Evolutionary conservation across 2,888 invertebrate genomes (phyloP).

Genomic region (Cheilosia vernalis): DNA sequence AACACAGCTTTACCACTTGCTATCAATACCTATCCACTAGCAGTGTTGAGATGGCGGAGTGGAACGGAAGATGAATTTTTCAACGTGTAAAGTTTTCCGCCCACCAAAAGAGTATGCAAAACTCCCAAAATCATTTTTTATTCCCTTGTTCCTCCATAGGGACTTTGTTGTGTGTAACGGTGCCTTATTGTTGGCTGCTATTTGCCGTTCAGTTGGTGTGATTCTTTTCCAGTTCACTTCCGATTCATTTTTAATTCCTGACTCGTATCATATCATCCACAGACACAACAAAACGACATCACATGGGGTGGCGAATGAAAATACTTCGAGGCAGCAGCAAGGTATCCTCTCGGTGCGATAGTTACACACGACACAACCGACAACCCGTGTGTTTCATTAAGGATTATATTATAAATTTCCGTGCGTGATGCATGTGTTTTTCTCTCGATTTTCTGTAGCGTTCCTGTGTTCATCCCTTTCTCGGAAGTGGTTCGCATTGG

Average conservation of each 20-base stretch:
- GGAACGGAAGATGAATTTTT: constrained; percentile 10
- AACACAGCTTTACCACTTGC: constrained; percentile 37
- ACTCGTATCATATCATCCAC: constrained; percentile 47
- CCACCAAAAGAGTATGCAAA: not conserved
- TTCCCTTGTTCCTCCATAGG: not conserved
- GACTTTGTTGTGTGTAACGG: constrained; percentile 39
- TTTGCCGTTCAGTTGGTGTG: constrained; percentile 57
- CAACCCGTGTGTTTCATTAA: constrained; percentile 59
- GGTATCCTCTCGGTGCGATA: constrained; percentile 7
- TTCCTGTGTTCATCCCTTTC: not conserved
- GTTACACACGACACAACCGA: no score
- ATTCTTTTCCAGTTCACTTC: constrained; percentile 70
- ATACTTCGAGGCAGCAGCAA: constrained; percentile 22
- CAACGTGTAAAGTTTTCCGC: constrained; percentile 1
- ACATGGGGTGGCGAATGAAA: constrained; percentile 17
- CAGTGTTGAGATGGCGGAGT: not conserved
- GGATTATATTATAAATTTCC: constrained; percentile 46
- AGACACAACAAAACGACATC: constrained; percentile 7
- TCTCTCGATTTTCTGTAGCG: not conserved
- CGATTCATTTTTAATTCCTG: constrained; percentile 69
- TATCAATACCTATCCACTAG: not conserved
- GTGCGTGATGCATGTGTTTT: constrained; percentile 33
- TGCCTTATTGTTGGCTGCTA: constrained; percentile 63
- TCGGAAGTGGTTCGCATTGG: constrained; percentile 5
- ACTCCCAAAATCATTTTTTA: not conserved